Evolutionary conservation across 2,797 vertebrate species (phyloP).

Genomic region (Stomatorhinus walkeri): DNA sequence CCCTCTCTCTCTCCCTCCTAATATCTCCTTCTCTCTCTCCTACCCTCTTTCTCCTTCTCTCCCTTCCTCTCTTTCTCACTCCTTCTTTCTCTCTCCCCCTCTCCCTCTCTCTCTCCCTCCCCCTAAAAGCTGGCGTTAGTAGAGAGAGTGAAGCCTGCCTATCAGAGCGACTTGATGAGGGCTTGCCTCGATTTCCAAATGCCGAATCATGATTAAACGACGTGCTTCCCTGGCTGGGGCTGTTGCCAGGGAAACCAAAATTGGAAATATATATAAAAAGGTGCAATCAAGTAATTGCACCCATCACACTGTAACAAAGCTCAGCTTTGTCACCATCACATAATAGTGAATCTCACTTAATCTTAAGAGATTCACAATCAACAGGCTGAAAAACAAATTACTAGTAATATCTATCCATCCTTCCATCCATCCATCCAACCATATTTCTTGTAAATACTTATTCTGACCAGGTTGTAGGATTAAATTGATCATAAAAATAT

Average conservation of each 20-base stretch:
- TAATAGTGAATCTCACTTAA: neutral
- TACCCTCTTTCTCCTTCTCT: neutral
- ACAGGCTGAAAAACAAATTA: neutral
- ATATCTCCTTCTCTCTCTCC: constrained; percentile 19
- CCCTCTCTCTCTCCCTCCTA: neutral
- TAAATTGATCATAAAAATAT: neutral
- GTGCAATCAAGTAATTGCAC: neutral
- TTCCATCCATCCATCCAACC: neutral
- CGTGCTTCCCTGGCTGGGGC: constrained; percentile 33
- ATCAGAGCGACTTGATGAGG: constrained; percentile 34
- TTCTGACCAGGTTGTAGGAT: neutral
- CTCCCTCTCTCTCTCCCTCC: constrained; percentile 19
- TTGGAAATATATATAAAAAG: constrained; percentile 33
- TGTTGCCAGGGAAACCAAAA: constrained; percentile 61
- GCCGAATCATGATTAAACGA: constrained; percentile 44
- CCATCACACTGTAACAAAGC: neutral
- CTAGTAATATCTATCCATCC: neutral
- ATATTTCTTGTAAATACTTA: neutral
- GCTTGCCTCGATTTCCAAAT: constrained; percentile 38
- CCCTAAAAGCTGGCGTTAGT: neutral
- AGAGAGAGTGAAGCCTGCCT: constrained; percentile 37
- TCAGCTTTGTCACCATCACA: neutral
- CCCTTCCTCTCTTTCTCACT: neutral
- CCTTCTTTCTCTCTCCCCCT: neutral
- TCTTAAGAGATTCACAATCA: neutral